phyloP scores from a whole-genome alignment of 2,888 invertebrate genomes.

The Folsomia candida region DNA sequence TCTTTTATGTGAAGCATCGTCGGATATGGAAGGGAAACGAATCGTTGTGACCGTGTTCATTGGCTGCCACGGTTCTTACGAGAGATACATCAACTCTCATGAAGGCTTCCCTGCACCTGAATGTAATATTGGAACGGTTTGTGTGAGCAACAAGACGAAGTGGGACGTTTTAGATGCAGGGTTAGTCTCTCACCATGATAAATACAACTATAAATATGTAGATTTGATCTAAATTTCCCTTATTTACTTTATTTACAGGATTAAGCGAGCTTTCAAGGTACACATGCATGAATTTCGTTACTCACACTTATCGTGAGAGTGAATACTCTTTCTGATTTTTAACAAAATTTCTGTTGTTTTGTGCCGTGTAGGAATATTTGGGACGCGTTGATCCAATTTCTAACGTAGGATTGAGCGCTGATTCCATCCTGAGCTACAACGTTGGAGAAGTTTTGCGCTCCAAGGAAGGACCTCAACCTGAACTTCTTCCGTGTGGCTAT shows the following conservation, averaged over 20 bases:
- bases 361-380: constrained; percentile 81
- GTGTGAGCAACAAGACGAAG: constrained; percentile 86
- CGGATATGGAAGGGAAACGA: constrained; percentile 76
- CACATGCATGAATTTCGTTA: constrained; percentile 28
- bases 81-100: constrained; percentile 66
- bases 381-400: constrained; percentile 89
- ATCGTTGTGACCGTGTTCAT: constrained; percentile 84
- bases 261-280: constrained; percentile 82
- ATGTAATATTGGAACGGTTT: constrained; percentile 82
- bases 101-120: constrained; percentile 66
- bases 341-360: not conserved
- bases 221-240: too few species aligned
- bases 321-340: too few species aligned
- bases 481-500: constrained; percentile 89
- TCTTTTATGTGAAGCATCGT: constrained; percentile 43
- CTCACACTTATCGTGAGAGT: not conserved
- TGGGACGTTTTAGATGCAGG: constrained; percentile 95
- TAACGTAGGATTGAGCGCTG: constrained; percentile 75
- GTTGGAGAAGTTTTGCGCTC: constrained; percentile 69
- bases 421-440: constrained; percentile 90
- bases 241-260: too few species aligned
- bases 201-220: too few species aligned
- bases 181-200: too few species aligned
- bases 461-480: constrained; percentile 62
- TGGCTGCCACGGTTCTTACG: constrained; percentile 76